Evolutionary conservation across 1,140 invertebrate genomes (phyloP), one percentile per base, ranked within the genome.

Genomic region (Sinonovacula constricta): DNA sequence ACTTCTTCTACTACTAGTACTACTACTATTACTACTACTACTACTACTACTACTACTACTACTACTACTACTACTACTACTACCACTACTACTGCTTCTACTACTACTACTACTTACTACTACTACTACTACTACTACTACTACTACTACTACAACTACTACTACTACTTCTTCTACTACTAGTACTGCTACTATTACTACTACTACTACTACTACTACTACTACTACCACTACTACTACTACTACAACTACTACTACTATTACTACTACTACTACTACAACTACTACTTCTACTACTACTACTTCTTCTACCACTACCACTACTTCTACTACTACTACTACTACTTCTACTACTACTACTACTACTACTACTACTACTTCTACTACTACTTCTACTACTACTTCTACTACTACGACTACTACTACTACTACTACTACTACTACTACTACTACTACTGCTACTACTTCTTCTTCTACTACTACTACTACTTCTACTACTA

Each of bases 241-340:
- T 70, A 63, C 49, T 70, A 62, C 53, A 28, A 30, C 26, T 70
- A 62, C 49, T 70, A 62, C 26, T 70, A 62, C 49, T 62, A 62
- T 33, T 70, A 70, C 49, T 70, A 70, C 49, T 62, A 62, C 49
- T 70, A 62, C 49, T 70, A 70, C 49, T 70, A 70, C 49, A 60
- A 70, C 49, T 70, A 62, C 49, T 70, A 70, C 49, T 70, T 14
- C 26, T 70, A 62, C 49, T 62, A 62, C 53, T 62, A 30, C 49
- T 70, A 62, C 26, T 62, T 7, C 53, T 70, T 26, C 49, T n/a
- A n/a, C n/a, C n/a, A n/a, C n/a, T n/a, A n/a, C n/a, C n/a, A n/a
- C n/a, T n/a, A n/a, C n/a, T n/a, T 70, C 45, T 70, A 62, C 26
- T 62, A 30, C 53, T 70, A 63, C 49, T 70, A 63, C 49, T 70